Conservation (phyloP, 2,888 invertebrate genomes). For the Agrotis puta region DNA sequence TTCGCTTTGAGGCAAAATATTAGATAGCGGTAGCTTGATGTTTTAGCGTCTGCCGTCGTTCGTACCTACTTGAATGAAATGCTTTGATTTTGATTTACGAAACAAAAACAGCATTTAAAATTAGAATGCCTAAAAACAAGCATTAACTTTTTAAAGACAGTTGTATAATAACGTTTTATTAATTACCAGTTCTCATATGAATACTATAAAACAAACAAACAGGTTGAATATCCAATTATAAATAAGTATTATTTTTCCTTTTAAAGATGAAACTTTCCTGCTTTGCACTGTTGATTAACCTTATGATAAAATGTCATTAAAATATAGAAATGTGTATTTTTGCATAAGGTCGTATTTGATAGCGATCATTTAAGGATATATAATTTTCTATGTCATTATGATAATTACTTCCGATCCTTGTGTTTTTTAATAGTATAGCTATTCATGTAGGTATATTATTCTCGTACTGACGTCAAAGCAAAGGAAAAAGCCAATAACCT, state of each 20-base stretch:
- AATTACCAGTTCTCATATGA: slow-evolving; percentile 14
- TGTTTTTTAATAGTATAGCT: slow-evolving; percentile 2
- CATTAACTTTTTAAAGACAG: not conserved
- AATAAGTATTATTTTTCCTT: slow-evolving; percentile 10
- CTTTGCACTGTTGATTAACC: slow-evolving; percentile 1
- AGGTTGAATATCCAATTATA: slow-evolving; percentile 10
- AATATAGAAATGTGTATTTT: slow-evolving; percentile 32
- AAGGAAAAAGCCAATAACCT: slow-evolving; percentile 16
- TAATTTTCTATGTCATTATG: slow-evolving; percentile 19
- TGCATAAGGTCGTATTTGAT: slow-evolving; percentile 28
- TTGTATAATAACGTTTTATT: slow-evolving; percentile 16
- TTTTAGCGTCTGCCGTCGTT: too few relatives aligned
- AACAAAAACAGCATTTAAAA: slow-evolving; percentile 14
- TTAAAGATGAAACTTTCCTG: slow-evolving; percentile 15
- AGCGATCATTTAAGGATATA: slow-evolving; percentile 45
- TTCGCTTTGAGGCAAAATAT: too few relatives aligned
- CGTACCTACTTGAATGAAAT: too few relatives aligned
- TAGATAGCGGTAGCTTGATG: too few relatives aligned
- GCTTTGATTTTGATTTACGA: not conserved
- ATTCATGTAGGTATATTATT: too few relatives aligned
- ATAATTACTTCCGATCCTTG: slow-evolving; percentile 38
- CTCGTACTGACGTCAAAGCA: not conserved
- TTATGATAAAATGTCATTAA: slow-evolving; percentile 41
- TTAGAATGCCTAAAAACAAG: slow-evolving; percentile 7
- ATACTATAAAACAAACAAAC: slow-evolving; percentile 21